phyloP scores from a whole-genome alignment of 2,797 vertebrate genomes.

The Lepilemur ruficaudatus region DNA sequence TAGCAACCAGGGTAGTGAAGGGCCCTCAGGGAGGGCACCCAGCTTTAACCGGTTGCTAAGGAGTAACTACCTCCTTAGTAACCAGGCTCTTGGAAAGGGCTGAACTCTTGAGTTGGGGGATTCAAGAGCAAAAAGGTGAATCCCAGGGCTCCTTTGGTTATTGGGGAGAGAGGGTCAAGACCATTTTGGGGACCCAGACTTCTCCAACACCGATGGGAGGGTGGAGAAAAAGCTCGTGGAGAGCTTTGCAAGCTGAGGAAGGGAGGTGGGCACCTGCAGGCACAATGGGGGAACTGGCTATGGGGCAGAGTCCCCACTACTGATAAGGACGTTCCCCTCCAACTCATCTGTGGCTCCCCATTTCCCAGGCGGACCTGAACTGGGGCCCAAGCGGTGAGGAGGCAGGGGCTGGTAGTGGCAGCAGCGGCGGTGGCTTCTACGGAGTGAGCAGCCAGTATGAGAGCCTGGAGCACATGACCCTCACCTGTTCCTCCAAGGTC shows the following conservation, averaged over 20 bases:
- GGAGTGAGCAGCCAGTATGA: slow-evolving; percentile 84
- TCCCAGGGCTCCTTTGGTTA: neutral
- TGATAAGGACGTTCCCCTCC: neutral
- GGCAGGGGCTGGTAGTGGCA: slow-evolving; percentile 25
- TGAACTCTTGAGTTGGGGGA: neutral
- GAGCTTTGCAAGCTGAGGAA: neutral
- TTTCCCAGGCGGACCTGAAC: slow-evolving; percentile 80
- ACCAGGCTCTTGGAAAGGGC: neutral
- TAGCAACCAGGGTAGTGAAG: neutral
- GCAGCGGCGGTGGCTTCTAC: slow-evolving; percentile 74
- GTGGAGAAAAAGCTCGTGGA: neutral
- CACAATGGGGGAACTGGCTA: neutral
- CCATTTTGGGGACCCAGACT: neutral
- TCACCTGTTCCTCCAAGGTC: slow-evolving; percentile 83
- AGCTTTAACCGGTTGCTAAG: neutral
- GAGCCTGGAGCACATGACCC: slow-evolving; percentile 82
- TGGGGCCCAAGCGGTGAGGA: slow-evolving; percentile 79
- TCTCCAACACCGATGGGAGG: neutral
- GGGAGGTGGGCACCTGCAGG: neutral
- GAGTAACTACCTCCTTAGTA: neutral
- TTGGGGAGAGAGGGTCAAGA: neutral
- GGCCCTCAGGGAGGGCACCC: neutral
- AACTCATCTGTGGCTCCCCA: neutral
- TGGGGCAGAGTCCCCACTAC: neutral
- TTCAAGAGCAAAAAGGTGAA: neutral